phyloP scores from a whole-genome alignment of 2,888 invertebrate genomes.

The Netelia virgata region DNA sequence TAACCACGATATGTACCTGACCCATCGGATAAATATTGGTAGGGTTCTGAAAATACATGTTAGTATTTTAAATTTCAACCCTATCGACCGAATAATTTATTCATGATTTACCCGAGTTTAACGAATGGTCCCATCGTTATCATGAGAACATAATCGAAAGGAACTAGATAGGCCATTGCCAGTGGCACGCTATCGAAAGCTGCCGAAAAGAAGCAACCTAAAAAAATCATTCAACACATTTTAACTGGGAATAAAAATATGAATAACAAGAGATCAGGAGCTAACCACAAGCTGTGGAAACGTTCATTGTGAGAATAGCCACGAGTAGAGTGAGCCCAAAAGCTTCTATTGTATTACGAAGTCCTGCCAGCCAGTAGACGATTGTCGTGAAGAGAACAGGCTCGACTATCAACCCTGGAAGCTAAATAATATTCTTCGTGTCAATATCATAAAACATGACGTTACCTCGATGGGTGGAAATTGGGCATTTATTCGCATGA shows the following conservation, averaged over 20 bases:
- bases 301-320: conserved; percentile 92
- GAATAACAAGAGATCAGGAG: neutral
- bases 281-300: conserved; percentile 94
- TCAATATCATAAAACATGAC: too few species aligned
- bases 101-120: conserved; percentile 89
- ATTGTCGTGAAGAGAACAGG: conserved; percentile 93
- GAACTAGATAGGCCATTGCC: conserved; percentile 94
- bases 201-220: conserved; percentile 94
- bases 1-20: conserved; percentile 93
- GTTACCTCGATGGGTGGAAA: too few species aligned
- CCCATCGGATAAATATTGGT: conserved; percentile 90
- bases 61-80: neutral
- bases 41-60: conserved; percentile 87
- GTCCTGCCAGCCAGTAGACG: conserved; percentile 95
- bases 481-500: too few species aligned
- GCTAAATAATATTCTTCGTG: conserved; percentile 85
- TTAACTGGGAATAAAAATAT: conserved; percentile 8
- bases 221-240: conserved; percentile 11
- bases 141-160: conserved; percentile 94
- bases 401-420: conserved; percentile 94
- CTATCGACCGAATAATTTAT: neutral
- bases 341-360: conserved; percentile 89
- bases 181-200: conserved; percentile 92
- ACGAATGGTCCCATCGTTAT: conserved; percentile 94
- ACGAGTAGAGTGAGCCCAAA: conserved; percentile 90